These are phyloP conservation scores for Apoda limacodes DNA, from an alignment of 2,888 invertebrate species.

Conservation along the genomic window DNA sequence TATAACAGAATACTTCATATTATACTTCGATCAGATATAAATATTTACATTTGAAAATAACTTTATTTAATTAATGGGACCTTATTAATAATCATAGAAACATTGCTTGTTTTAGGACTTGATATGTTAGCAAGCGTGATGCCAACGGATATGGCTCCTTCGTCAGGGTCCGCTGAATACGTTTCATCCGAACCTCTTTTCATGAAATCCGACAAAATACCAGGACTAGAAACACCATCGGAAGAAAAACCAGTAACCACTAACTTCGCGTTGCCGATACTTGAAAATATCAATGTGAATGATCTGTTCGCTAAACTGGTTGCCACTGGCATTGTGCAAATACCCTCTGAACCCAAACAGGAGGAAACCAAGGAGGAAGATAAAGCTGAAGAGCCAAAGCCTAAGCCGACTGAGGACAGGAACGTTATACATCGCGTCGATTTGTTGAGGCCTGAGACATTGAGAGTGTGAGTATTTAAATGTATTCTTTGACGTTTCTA, in stretches of 20 bases:
- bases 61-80: no score
- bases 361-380: conserved; percentile 26
- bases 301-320: conserved; percentile 89
- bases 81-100: no score
- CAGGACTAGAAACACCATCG: conserved; percentile 43
- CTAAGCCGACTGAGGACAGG: conserved; percentile 38
- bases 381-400: conserved; percentile 30
- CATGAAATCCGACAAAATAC: conserved; percentile 38
- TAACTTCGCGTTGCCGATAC: conserved; percentile 26
- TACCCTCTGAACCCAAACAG: conserved; percentile 9
- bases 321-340: conserved; percentile 72
- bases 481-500: conserved; percentile 1
- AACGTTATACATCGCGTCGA: conserved; percentile 72
- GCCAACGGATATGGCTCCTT: conserved; percentile 71
- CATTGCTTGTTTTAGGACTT: conserved; percentile 43
- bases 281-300: conserved; percentile 75
- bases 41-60: no score
- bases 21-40: no score
- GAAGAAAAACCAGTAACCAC: conserved; percentile 40
- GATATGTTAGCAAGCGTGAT: conserved; percentile 76
- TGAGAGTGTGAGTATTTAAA: conserved; percentile 73
- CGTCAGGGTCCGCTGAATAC: conserved; percentile 68
- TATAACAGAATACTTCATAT: no score
- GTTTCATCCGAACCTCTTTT: conserved; percentile 59
- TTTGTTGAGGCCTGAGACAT: conserved; percentile 76